phyloP scores from a whole-genome alignment of 2,797 vertebrate genomes.

The Labroides dimidiatus region DNA sequence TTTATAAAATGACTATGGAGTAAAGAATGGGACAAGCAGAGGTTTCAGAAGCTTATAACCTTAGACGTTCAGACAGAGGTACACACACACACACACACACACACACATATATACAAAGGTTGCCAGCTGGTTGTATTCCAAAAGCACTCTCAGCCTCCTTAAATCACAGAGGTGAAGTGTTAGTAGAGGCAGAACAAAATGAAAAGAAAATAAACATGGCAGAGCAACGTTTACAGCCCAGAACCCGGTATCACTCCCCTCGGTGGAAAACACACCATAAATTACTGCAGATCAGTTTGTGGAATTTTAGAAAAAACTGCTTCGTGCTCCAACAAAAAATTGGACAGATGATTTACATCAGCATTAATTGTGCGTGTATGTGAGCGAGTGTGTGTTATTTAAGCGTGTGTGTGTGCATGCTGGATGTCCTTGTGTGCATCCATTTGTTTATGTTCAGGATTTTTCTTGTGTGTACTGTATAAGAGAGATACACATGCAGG shows the following conservation, averaged over 20 bases:
- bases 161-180: slow-evolving; percentile 80
- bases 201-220: slow-evolving; percentile 82
- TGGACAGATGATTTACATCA: slow-evolving; percentile 73
- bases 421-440: slow-evolving; percentile 64
- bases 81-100: slow-evolving; percentile 19
- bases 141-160: slow-evolving; percentile 68
- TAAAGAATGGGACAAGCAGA: slow-evolving; percentile 10
- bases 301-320: slow-evolving; percentile 67
- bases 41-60: slow-evolving; percentile 23
- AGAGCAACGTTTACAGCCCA: slow-evolving; percentile 78
- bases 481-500: neutral
- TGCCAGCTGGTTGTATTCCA: slow-evolving; percentile 73
- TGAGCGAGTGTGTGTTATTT: slow-evolving; percentile 19
- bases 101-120: neutral
- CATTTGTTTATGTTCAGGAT: slow-evolving; percentile 60
- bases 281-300: slow-evolving; percentile 78
- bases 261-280: slow-evolving; percentile 77
- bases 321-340: slow-evolving; percentile 56
- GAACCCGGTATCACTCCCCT: slow-evolving; percentile 78
- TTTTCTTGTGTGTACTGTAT: slow-evolving; percentile 23
- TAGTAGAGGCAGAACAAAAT: slow-evolving; percentile 78
- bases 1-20: slow-evolving; percentile 6
- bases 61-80: slow-evolving; percentile 24
- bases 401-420: slow-evolving; percentile 44
- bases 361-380: slow-evolving; percentile 65